These are phyloP conservation scores for Melopsittacus undulatus DNA, from an alignment of 2,797 vertebrate genomes.

Conservation along the genomic window DNA sequence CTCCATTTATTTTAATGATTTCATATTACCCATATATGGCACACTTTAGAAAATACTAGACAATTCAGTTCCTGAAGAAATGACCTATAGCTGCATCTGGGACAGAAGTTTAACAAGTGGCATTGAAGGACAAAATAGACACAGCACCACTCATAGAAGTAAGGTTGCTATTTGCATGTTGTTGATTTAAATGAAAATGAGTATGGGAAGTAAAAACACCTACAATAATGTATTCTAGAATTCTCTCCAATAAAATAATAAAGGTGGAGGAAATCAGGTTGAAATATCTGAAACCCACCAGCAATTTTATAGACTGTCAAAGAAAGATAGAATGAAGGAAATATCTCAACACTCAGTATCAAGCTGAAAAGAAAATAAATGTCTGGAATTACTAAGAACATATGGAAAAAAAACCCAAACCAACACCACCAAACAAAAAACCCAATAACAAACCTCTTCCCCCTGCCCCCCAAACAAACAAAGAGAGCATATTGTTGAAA, in stretches of 20 bases:
- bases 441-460: no score
- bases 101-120: neutral
- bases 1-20: neutral
- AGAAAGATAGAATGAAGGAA: neutral
- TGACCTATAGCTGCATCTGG: neutral
- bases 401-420: neutral
- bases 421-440: no score
- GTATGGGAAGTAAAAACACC: neutral
- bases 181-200: neutral
- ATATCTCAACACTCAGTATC: neutral
- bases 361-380: neutral
- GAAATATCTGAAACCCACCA: neutral
- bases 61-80: neutral
- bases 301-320: neutral
- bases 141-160: neutral
- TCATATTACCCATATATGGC: neutral
- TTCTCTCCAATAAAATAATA: neutral
- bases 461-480: neutral
- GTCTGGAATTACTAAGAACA: neutral
- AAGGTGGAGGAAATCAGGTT: neutral
- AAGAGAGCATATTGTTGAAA: neutral
- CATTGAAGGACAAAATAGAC: neutral
- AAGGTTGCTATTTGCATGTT: neutral
- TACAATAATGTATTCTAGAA: neutral
- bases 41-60: neutral